Evolutionary conservation across 30 jellyfish, hydroid and myxozoan genomes (phyloP).

Genomic region (Cassiopea andromeda): DNA sequence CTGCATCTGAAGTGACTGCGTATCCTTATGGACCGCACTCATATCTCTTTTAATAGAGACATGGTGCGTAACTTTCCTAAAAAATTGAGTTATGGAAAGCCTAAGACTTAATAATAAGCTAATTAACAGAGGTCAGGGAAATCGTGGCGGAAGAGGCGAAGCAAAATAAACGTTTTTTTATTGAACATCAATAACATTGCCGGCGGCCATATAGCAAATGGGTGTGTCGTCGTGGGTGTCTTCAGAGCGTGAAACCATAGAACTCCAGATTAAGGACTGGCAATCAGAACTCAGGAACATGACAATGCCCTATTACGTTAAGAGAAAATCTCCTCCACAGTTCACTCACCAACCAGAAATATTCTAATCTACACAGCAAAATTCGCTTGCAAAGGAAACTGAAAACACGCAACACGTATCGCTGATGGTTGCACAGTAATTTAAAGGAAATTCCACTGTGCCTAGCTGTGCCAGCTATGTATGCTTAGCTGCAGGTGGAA

Average conservation of each 20-base stretch:
- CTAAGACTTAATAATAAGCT: background rate
- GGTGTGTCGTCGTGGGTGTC: background rate
- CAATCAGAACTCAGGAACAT: background rate
- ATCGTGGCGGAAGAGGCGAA: constrained; percentile 15
- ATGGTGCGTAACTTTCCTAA: constrained; percentile 87
- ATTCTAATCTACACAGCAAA: no score
- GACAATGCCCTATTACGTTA: background rate
- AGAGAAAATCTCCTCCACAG: no score
- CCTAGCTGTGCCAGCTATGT: background rate
- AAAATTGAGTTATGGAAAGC: constrained; percentile 19
- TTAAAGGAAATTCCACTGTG: constrained; percentile 1
- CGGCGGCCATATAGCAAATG: no score
- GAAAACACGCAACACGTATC: no score
- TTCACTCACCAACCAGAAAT: no score
- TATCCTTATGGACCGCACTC: constrained; percentile 88
- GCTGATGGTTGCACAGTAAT: background rate
- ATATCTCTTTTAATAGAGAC: constrained; percentile 91
- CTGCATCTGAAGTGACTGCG: constrained; percentile 92
- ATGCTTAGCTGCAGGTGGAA: background rate
- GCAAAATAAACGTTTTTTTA: constrained; percentile 5
- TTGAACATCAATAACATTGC: background rate
- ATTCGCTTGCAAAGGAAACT: no score
- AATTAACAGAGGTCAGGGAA: constrained; percentile 1
- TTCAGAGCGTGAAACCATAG: background rate
- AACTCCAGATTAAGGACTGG: background rate